Evolutionary conservation across 2,113 vertebrate genomes (phyloP).

Genomic region (Trachemys scripta): DNA sequence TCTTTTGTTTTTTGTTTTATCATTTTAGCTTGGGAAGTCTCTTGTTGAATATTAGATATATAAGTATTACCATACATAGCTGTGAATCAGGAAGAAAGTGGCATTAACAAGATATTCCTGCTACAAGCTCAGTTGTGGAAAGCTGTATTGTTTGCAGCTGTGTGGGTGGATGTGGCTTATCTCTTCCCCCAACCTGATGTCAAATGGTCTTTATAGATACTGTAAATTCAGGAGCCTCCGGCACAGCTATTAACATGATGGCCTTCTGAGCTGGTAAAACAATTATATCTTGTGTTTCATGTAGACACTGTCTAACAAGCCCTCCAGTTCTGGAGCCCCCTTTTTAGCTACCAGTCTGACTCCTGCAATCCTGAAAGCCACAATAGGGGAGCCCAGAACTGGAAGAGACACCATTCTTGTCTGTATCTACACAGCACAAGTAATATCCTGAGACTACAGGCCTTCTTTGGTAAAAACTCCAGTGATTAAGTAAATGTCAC

Average conservation of each 20-base stretch:
- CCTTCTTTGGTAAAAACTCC: not conserved
- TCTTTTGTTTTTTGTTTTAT: not conserved
- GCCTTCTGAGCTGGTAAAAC: too few relatives aligned
- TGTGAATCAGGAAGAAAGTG: not conserved
- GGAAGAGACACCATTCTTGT: not conserved
- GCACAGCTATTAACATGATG: too few relatives aligned
- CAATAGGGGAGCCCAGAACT: not conserved
- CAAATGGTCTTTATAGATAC: not conserved
- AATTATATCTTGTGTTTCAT: not conserved
- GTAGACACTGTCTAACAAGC: not conserved
- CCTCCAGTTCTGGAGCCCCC: not conserved
- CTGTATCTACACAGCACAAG: not conserved
- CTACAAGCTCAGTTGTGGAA: not conserved
- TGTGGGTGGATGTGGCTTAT: not conserved
- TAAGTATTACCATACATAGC: not conserved
- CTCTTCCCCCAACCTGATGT: not conserved
- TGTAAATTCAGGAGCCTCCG: not conserved
- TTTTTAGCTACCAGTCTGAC: not conserved
- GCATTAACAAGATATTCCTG: not conserved
- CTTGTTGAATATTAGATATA: not conserved
- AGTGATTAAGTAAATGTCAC: not conserved
- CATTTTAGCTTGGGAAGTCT: not conserved
- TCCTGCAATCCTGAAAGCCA: not conserved
- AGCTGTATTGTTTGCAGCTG: rapidly evolving
- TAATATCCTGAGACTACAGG: not conserved